phyloP scores from a whole-genome alignment of 2,113 vertebrate genomes.

The Brienomyrus longianalis region DNA sequence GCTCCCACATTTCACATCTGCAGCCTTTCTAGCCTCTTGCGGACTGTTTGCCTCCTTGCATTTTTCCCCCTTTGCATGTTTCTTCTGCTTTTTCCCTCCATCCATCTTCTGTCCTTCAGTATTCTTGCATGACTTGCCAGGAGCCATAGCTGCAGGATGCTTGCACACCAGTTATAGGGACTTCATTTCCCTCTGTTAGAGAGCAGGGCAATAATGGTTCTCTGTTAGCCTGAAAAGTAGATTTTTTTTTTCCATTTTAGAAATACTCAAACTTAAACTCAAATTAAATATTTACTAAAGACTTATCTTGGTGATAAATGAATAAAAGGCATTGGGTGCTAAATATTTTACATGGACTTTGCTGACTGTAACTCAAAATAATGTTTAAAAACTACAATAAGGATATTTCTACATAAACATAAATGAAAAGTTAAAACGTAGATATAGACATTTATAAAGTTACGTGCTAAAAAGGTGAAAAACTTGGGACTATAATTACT shows the following conservation, averaged over 20 bases:
- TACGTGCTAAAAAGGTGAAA: neutral
- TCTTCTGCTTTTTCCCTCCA: conserved; percentile 27
- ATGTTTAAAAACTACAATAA: neutral
- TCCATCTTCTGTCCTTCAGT: conserved; percentile 35
- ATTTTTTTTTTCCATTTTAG: neutral
- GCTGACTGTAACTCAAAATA: neutral
- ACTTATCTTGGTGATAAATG: neutral
- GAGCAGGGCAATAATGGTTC: conserved; percentile 18
- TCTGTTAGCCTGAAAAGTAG: conserved; percentile 11
- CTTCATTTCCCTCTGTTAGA: neutral
- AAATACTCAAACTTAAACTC: neutral
- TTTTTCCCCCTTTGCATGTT: conserved; percentile 26
- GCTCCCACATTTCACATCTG: conserved; percentile 24
- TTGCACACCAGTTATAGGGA: neutral
- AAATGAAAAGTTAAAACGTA: neutral
- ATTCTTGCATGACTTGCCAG: conserved; percentile 37
- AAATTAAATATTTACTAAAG: neutral
- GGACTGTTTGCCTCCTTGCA: conserved; percentile 26
- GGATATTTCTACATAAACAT: neutral
- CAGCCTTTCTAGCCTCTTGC: conserved; percentile 15
- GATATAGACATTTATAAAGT: neutral
- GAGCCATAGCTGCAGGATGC: conserved; percentile 39
- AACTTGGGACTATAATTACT: neutral
- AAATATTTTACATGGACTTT: neutral
- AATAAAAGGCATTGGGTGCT: neutral